Conservation (phyloP, 2,113 vertebrate species). For the Colius striatus region DNA sequence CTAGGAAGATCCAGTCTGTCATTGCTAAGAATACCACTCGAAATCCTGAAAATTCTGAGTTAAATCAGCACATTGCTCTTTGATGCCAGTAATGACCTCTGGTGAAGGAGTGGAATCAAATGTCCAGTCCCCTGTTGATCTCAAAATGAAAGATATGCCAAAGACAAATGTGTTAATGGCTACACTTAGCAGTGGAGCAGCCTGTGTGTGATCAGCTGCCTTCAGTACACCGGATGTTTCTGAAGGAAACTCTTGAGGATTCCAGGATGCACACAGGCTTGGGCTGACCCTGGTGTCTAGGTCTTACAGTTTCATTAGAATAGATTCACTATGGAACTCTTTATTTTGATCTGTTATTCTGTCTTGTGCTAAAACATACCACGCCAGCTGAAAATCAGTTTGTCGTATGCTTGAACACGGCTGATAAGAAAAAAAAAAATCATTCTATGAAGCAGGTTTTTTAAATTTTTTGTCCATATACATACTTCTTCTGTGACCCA, state of each 20-base stretch:
- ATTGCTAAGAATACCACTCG: not conserved
- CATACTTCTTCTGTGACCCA: not conserved
- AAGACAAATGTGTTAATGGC: not conserved
- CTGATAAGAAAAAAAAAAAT: not conserved
- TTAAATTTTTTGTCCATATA: not conserved
- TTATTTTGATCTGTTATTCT: not conserved
- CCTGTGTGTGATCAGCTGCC: not conserved
- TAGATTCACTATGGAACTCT: not conserved
- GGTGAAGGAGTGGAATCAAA: not conserved
- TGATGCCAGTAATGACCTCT: not conserved
- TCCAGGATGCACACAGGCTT: not conserved
- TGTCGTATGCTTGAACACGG: not conserved
- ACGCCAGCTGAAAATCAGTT: not conserved
- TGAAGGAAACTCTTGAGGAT: not conserved
- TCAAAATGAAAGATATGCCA: not conserved
- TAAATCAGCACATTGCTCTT: not conserved
- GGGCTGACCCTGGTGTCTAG: not conserved
- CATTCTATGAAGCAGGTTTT: not conserved
- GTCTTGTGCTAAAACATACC: not conserved
- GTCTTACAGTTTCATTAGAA: not conserved
- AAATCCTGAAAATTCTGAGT: not conserved
- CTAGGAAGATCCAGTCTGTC: not conserved
- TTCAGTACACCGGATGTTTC: not conserved
- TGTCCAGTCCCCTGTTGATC: not conserved
- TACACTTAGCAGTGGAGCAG: not conserved